Evolutionary conservation across 2,888 invertebrate species (phyloP), one percentile per base, ranked within the genome.

Genomic region (Dasysyrphus tricinctus): DNA sequence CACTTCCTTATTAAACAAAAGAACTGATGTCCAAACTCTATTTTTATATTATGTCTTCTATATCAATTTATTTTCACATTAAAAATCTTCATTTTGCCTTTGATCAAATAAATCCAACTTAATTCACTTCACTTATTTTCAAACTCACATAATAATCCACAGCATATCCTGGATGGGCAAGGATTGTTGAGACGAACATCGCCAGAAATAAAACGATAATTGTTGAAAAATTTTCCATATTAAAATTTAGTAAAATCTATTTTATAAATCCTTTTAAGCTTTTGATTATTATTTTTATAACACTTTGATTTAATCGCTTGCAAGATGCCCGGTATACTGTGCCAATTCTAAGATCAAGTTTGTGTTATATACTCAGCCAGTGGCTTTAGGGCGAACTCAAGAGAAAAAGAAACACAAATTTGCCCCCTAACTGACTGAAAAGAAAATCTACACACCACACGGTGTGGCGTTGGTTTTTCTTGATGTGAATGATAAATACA

Each of bases 111-210:
- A 4, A 14, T 12, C 1, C 14, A 42, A 42, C 42, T 12, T 7
- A 5, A 8, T 34, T 11, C 37, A 67, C 54, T 61, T 29, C 65
- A 73, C 51, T 14, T 37, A 0, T 39, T 24, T 24, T 39, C 8
- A 32, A 89, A 93, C 95, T 94, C 93, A 95, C 95, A 92, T 94
- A 94, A 92, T 95, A 95, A 91, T 94, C 94, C 84, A 94, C 93
- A 88, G 93, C 93, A 88, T 93, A 94, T 89, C 92, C 93, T 82
- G 93, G 93, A 85, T 90, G 90, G 59, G 92, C 92, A 59, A 90
- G 84, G 37, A 90, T 90, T 59, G 88, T 89, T 81, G 88, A 88
- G 89, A 91, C 89, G 89, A 90, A 91, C 88, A 92, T 85, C 47
- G 90, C 90, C 88, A 93, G 80, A 59, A 90, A 89, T 61, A 92